Base-by-base conservation (phyloP, 2,888 invertebrate species). In the Caenorhabditis sp. region DNA sequence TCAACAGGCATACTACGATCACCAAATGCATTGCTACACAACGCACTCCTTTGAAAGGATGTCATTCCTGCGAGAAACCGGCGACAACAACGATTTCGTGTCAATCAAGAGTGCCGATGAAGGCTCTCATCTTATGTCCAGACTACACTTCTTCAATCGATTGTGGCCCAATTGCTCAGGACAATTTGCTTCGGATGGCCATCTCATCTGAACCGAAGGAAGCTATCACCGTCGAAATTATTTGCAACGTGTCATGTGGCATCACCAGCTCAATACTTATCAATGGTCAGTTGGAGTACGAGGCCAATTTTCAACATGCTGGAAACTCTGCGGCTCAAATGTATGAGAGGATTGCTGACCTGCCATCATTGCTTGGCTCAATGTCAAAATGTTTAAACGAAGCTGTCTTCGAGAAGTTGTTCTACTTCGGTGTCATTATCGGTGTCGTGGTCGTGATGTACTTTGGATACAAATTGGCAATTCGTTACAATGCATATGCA, bases 61-160 rank as follows among this genome's bases (percentile, higher is more conserved):
- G 61, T 38, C 61, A 61, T 14, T 61, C 61, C 3, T 61, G 61
- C 22, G 22, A 35, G 8, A 38, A 61, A 12, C 38, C 19, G 8
- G 22, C 61, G 2, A 41, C n/a, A 2, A 38, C 38, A 10, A 10
- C 38, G 1, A 19, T 61, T 12, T 14, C 16, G 2, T 47, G 47
- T 47, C 19, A 28, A 16, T 47, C 44, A 2, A 5, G 16, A 10
- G 24, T 10, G 3, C 8, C n/a, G 1, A 64, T 41, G 12, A 38
- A 38, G 26, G 35, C 61, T 19, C 38, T 8, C 16, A 6, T 61
- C 2, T 1, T 10, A 10, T 61, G 61, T 8, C 38, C 38, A 1
- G 8, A 19, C 6, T 38, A 10, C 16, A 12, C n/a, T 19, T 19
- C 61, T 8, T 38, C 38, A 12, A 7, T 61, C 7, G 22, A 38